Conservation (phyloP, 2,797 vertebrate species). For the Mormyrus hasselquistii region DNA sequence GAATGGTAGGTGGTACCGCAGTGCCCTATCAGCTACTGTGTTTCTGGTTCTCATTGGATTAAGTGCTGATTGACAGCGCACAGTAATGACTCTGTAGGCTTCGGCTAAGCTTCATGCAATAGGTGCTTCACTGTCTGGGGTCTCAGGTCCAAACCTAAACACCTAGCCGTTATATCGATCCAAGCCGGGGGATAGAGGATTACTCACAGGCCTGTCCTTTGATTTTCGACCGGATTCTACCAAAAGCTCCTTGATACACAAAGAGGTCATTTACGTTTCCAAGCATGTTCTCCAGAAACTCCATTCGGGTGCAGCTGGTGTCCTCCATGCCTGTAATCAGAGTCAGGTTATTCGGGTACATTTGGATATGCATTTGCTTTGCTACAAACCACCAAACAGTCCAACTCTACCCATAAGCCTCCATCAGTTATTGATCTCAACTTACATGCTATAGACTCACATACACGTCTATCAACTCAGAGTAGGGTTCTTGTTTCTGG, state of each 20-base stretch:
- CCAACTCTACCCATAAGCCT: background rate
- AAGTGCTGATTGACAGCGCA: background rate
- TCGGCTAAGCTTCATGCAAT: background rate
- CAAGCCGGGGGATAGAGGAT: background rate
- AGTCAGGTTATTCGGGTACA: background rate
- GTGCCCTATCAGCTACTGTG: background rate
- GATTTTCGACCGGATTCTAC: slow-evolving; percentile 52
- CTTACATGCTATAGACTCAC: background rate
- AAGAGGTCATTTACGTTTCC: slow-evolving; percentile 37
- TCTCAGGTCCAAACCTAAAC: background rate
- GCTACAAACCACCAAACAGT: background rate
- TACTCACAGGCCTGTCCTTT: slow-evolving; percentile 46
- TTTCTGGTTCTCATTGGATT: background rate
- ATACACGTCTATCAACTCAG: background rate
- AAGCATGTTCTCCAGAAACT: slow-evolving; percentile 52
- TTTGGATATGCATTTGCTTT: background rate
- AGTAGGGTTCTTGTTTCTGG: background rate
- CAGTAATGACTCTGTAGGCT: background rate
- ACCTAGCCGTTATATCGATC: background rate
- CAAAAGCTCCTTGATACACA: slow-evolving; percentile 55
- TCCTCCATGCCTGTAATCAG: slow-evolving; percentile 61
- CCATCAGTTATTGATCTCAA: background rate
- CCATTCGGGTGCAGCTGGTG: slow-evolving; percentile 59
- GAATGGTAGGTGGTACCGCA: background rate
- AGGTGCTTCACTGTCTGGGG: background rate